A percentile compares a stretch with the other conserved stretches of the same genome.
Conservation (phyloP, 2,888 invertebrate species). For the Apotomis turbidana region DNA sequence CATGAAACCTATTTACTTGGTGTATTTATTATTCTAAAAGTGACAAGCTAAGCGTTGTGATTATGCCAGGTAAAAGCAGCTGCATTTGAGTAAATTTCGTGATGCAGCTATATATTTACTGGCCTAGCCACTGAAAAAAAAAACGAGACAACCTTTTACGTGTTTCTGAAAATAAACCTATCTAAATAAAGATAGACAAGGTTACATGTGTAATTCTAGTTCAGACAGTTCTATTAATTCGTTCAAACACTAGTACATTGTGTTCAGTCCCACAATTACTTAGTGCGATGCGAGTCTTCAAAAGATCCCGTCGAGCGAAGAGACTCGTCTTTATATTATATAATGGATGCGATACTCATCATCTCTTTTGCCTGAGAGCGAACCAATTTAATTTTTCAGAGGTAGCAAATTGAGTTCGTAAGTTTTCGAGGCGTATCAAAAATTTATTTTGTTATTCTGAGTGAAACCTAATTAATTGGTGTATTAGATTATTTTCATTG, state of each 20-base stretch:
- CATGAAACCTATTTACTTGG: no score
- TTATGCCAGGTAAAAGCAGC: no score
- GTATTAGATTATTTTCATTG: neutral
- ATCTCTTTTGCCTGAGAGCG: no score
- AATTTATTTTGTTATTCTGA: neutral
- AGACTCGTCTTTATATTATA: neutral
- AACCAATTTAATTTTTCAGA: neutral
- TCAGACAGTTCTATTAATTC: neutral
- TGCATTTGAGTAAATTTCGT: no score
- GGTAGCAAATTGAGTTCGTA: neutral
- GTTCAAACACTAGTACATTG: neutral
- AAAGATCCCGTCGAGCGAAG: conserved; percentile 12
- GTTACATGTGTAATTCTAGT: neutral
- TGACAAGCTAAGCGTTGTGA: no score
- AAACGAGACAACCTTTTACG: no score
- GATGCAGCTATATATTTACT: no score
- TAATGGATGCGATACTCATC: no score
- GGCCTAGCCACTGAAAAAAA: no score
- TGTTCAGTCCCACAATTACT: conserved; percentile 7
- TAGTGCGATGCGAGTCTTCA: neutral
- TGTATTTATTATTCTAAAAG: no score
- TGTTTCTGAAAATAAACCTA: neutral
- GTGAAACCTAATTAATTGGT: neutral
- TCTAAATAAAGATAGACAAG: conserved; percentile 13
- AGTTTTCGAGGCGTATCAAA: neutral